Conservation (phyloP, 1,140 invertebrate genomes). For the Nasonia vitripennis region DNA sequence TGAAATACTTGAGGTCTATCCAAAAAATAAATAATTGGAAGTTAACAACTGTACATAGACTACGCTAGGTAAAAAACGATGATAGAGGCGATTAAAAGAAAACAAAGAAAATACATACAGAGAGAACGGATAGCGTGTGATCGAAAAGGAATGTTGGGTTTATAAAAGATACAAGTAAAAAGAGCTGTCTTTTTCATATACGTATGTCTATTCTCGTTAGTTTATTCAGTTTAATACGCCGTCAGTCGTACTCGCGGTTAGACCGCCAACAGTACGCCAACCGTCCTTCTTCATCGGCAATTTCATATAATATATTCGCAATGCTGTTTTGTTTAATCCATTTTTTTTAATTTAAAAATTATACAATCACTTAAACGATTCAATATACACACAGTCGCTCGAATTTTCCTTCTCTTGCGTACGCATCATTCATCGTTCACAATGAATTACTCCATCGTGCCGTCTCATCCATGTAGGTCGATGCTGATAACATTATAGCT, state of each 20-base stretch:
- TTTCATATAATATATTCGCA: conserved; percentile 26
- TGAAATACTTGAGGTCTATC: too few species aligned
- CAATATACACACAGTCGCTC: conserved; percentile 31
- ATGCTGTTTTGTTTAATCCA: neutral
- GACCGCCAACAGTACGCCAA: conserved; percentile 29
- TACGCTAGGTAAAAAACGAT: too few species aligned
- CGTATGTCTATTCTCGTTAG: conserved; percentile 50
- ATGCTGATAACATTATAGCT: conserved; percentile 42
- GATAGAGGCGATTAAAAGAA: too few species aligned
- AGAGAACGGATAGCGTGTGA: neutral
- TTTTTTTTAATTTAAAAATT: conserved; percentile 43
- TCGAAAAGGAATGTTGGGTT: neutral
- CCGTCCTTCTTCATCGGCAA: conserved; percentile 24
- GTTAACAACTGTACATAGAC: too few species aligned
- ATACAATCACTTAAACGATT: conserved; percentile 26
- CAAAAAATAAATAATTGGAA: too few species aligned
- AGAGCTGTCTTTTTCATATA: conserved; percentile 38
- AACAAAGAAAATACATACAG: too few species aligned
- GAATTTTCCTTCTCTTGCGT: conserved; percentile 20
- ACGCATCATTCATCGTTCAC: conserved; percentile 25
- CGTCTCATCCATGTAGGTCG: conserved; percentile 24
- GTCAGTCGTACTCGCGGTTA: conserved; percentile 31
- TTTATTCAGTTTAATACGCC: conserved; percentile 44
- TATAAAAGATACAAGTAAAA: conserved; percentile 19
- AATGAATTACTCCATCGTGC: conserved; percentile 35